Evolutionary conservation across 35 echinoderm and acorn worm genomes (phyloP).

Genomic region (Stichopus chloronotus): DNA sequence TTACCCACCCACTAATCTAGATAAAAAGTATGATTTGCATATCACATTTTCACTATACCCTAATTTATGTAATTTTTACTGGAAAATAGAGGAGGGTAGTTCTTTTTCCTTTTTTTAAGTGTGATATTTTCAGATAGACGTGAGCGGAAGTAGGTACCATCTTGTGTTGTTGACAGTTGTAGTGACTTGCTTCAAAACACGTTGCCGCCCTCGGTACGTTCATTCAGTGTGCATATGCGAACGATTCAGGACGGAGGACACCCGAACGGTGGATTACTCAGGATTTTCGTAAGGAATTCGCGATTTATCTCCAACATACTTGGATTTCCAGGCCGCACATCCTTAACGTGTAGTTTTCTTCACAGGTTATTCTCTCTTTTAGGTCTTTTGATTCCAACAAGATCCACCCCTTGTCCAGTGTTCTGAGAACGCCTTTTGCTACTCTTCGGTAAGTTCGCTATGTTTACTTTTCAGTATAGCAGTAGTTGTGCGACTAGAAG

Average conservation of each 20-base stretch:
- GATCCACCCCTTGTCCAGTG: neutral
- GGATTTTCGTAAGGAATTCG: neutral
- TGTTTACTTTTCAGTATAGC: no score
- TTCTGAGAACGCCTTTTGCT: neutral
- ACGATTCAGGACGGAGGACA: slow-evolving; percentile 19
- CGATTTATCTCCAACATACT: neutral
- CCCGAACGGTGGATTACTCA: neutral
- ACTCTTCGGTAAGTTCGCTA: neutral
- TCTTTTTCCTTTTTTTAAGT: no score
- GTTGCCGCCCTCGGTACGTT: neutral
- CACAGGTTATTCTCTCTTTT: slow-evolving; percentile 6
- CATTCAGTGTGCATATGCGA: neutral
- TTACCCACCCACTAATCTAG: no score
- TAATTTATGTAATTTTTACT: no score
- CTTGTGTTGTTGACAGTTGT: neutral
- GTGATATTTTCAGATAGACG: neutral
- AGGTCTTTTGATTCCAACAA: neutral
- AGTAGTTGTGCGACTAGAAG: no score
- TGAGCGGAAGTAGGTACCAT: neutral
- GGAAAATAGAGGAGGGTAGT: no score
- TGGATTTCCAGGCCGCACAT: neutral
- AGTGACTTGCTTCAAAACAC: neutral
- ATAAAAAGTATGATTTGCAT: no score
- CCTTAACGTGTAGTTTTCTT: neutral
- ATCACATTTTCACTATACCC: no score